Evolutionary conservation across 1,140 invertebrate genomes (phyloP), one percentile per base, ranked within the genome.

Genomic region (Meloidogyne chitwoodi): DNA sequence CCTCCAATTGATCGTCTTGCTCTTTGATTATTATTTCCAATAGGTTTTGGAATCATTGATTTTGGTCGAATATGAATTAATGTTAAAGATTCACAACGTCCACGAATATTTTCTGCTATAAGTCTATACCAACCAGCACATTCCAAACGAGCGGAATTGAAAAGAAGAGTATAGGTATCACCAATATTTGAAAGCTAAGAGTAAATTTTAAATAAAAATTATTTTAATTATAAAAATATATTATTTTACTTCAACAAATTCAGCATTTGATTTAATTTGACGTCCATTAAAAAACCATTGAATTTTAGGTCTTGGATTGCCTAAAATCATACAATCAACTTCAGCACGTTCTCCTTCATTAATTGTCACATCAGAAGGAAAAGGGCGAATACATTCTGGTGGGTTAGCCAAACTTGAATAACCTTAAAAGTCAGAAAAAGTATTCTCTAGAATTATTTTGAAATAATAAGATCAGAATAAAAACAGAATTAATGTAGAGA

Each of bases 221-320:
- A 61, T 14, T 19, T 65, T 78, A 63, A 77, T 16, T n/a, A 78
- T 64, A 70, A 11, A 14, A 19, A 31, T 56, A 16, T 34, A 71
- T 24, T 75, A 1, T 29, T 62, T 71, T 22, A 81, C 83, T 70
- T 85, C 82, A 27, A 76, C 78, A 70, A 87, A 83, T 61, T 85
- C 76, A 27, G 66, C 76, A 67, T 86, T 85, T 6, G 78, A 80
- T 34, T 77, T 79, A n/a, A 90, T 84, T 44, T 86, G 88, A 41
- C 88, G 83, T 74, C 88, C 88, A 79, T 90, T 89, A 75, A 89
- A 89, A 72, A 84, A 87, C 89, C 89, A 90, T 24, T 86, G 82
- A n/a, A 90, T 88, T 80, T 88, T 88, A 71, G 89, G 89, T 78
- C 87, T 87, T 6, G 89, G 89, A 74, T 87, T 88, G 16, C 88